These are phyloP conservation scores for Astropecten irregularis DNA, from an alignment of 53 echinoderm and acorn worm genomes.

Conservation along the genomic window DNA sequence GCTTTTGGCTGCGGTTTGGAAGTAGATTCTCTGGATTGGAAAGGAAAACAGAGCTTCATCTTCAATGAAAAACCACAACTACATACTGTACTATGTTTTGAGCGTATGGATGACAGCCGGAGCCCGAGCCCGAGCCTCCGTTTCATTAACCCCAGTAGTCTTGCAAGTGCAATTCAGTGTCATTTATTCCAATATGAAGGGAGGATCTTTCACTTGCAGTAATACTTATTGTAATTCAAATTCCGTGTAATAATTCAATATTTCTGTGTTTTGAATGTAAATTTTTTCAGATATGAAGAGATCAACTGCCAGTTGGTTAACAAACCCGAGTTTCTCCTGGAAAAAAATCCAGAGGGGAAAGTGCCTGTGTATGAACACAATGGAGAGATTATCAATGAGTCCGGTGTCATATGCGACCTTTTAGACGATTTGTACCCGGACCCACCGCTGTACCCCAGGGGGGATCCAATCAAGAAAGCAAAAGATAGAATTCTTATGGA, in stretches of 20 bases:
- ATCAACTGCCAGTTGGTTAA: constrained; percentile 72
- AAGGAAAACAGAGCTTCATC: not conserved
- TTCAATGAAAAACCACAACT: no score
- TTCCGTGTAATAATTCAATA: no score
- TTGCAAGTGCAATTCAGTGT: no score
- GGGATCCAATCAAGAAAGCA: constrained; percentile 63
- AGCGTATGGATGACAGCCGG: no score
- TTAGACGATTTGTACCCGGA: constrained; percentile 67
- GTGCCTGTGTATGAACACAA: constrained; percentile 72
- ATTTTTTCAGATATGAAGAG: constrained; percentile 59
- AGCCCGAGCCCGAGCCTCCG: no score
- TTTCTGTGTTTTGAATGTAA: no score
- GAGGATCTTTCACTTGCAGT: no score
- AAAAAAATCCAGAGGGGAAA: constrained; percentile 62
- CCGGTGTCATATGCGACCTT: constrained; percentile 57
- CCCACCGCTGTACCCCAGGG: constrained; percentile 51
- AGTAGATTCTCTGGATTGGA: not conserved
- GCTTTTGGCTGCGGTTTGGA: no score
- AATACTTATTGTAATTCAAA: no score
- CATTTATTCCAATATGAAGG: no score
- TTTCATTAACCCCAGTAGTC: no score
- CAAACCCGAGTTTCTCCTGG: constrained; percentile 76
- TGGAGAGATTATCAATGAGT: constrained; percentile 63
- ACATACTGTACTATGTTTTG: no score
- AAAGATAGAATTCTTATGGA: constrained; percentile 46